Evolutionary conservation across 2,888 invertebrate species (phyloP).

Genomic region (Argyresthia goedartella): DNA sequence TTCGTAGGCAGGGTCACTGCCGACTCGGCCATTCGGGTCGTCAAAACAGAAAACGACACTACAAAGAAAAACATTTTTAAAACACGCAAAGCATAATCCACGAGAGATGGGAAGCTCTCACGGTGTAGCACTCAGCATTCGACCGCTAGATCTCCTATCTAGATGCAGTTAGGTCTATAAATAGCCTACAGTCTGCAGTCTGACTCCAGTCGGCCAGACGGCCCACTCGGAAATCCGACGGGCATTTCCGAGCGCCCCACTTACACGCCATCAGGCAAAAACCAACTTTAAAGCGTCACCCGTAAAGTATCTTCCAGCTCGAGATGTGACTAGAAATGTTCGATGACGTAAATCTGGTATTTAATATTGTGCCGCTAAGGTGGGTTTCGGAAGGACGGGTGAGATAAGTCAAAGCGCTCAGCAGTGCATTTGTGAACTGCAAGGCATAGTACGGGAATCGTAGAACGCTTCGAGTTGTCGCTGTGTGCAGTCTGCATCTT

Average conservation of each 20-base stretch:
- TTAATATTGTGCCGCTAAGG: conserved; percentile 15
- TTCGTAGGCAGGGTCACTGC: too few species aligned
- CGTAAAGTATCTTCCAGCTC: neutral
- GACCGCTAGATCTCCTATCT: neutral
- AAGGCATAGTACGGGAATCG: conserved; percentile 58
- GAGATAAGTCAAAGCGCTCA: conserved; percentile 2
- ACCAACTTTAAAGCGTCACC: conserved; percentile 17
- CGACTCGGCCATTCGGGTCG: too few species aligned
- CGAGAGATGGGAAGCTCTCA: too few species aligned
- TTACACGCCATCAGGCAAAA: conserved; percentile 12
- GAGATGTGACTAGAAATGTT: too few species aligned
- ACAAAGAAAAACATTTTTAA: too few species aligned
- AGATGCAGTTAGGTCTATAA: conserved; percentile 14
- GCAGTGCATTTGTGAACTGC: conserved; percentile 17
- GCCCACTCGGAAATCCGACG: conserved; percentile 19
- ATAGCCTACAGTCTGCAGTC: conserved; percentile 18
- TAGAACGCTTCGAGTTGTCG: conserved; percentile 52
- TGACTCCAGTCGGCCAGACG: neutral
- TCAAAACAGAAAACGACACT: too few species aligned
- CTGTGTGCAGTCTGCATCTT: conserved; percentile 15
- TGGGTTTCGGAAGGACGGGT: conserved; percentile 12
- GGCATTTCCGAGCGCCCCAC: conserved; percentile 21
- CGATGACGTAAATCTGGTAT: too few species aligned
- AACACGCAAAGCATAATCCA: too few species aligned
- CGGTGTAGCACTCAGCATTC: too few species aligned